These are phyloP conservation scores for Phasianus colchicus DNA, from an alignment of 2,113 vertebrate genomes.

Conservation along the genomic window DNA sequence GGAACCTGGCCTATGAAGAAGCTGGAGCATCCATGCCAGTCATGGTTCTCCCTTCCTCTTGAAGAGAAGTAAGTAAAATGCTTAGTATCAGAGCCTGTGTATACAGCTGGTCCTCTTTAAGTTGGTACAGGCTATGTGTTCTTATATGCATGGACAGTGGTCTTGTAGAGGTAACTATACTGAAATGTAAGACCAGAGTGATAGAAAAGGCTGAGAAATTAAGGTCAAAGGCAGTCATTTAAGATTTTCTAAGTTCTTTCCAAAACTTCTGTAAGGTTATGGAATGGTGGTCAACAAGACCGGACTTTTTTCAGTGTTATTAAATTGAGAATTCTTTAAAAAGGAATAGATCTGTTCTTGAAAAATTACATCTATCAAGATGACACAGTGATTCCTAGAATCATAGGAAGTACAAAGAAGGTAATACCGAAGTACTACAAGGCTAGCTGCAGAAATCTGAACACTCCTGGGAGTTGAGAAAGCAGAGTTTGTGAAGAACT, in stretches of 20 bases:
- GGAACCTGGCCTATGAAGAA: not conserved
- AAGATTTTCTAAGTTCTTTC: not conserved
- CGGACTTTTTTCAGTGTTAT: not conserved
- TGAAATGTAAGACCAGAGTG: not conserved
- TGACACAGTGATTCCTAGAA: not conserved
- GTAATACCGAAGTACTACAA: fast-evolving
- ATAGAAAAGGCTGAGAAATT: not conserved
- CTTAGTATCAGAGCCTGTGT: not conserved
- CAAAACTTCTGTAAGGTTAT: not conserved
- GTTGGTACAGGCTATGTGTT: not conserved
- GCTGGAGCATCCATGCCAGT: not conserved
- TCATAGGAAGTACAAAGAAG: fast-evolving
- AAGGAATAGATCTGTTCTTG: not conserved
- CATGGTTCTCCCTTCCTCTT: not conserved
- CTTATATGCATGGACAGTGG: fast-evolving
- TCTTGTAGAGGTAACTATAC: not conserved
- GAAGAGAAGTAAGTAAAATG: not conserved
- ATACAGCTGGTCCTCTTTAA: not conserved
- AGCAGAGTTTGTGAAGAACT: not conserved
- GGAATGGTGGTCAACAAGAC: fast-evolving
- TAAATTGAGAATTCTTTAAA: not conserved
- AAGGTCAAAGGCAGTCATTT: not conserved
- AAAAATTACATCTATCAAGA: not conserved
- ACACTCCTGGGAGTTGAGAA: not conserved
- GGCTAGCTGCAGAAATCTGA: not conserved